Evolutionary conservation across 2,113 vertebrate species (phyloP).

Genomic region (Percina caprodes): DNA sequence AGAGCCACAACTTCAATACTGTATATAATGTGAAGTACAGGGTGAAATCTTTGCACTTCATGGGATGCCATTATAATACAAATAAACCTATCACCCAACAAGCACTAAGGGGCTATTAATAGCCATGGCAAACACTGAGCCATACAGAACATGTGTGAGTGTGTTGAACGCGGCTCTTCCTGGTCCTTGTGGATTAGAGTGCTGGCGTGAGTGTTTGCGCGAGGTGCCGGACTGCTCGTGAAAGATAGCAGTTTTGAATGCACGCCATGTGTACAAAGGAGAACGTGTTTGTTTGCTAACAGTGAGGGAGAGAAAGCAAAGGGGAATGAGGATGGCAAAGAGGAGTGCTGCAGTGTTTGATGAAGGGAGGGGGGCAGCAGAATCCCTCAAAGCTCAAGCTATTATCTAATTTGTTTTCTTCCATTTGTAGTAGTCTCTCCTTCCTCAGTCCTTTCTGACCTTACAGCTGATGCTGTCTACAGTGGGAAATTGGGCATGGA

Average conservation of each 20-base stretch:
- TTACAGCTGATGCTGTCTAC: conserved; percentile 62
- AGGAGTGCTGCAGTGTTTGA: conserved; percentile 48
- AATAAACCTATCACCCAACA: conserved; percentile 69
- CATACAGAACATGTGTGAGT: conserved; percentile 65
- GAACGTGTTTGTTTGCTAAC: conserved; percentile 60
- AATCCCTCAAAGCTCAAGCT: conserved; percentile 23
- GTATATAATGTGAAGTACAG: neutral
- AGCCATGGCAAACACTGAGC: conserved; percentile 61
- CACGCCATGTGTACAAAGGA: conserved; percentile 47
- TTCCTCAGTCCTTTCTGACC: conserved; percentile 54
- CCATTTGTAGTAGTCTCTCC: conserved; percentile 23
- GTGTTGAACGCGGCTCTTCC: conserved; percentile 39
- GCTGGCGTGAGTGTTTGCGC: conserved; percentile 36
- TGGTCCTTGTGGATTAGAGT: conserved; percentile 50
- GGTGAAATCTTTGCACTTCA: conserved; percentile 42
- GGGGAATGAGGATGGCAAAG: neutral
- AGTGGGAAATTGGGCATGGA: conserved; percentile 36
- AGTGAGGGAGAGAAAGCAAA: conserved; percentile 28
- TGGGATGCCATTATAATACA: conserved; percentile 47
- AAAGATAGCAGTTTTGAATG: conserved; percentile 61
- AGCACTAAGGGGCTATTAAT: conserved; percentile 59
- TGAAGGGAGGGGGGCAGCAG: neutral
- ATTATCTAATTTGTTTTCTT: neutral
- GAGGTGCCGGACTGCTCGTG: conserved; percentile 44
- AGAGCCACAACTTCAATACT: neutral